phyloP scores from a whole-genome alignment of 1,140 invertebrate species.

The Coboldia fuscipes region DNA sequence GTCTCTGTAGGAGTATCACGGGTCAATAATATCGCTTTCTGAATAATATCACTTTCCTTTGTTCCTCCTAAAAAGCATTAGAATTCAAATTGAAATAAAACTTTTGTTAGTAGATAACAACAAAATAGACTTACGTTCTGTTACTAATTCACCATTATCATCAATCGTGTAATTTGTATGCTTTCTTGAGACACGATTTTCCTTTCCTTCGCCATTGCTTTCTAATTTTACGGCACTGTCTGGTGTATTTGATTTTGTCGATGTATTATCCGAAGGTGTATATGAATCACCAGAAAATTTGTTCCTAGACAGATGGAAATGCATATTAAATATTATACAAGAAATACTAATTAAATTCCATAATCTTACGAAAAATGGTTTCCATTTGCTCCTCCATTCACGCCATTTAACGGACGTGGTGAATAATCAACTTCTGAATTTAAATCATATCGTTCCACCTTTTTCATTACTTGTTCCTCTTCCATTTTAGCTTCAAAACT shows the following conservation, averaged over 20 bases:
- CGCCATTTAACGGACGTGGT: too few species aligned
- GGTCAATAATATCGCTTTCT: slow-evolving; percentile 14
- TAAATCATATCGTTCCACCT: too few species aligned
- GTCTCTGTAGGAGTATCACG: slow-evolving; percentile 13
- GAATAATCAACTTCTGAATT: too few species aligned
- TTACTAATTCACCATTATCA: slow-evolving; percentile 15
- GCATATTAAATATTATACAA: too few species aligned
- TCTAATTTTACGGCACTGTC: slow-evolving; percentile 20
- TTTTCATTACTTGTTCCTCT: too few species aligned
- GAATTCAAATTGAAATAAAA: slow-evolving; percentile 1
- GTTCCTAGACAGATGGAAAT: too few species aligned
- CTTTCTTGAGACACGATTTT: not conserved
- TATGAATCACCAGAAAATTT: slow-evolving; percentile 17
- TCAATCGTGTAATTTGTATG: slow-evolving; percentile 4
- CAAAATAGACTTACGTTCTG: slow-evolving; percentile 7
- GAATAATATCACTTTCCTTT: slow-evolving; percentile 22
- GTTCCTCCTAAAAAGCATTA: slow-evolving; percentile 12
- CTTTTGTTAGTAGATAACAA: not conserved
- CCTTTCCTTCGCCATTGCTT: slow-evolving; percentile 4
- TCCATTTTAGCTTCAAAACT: slow-evolving; percentile 33
- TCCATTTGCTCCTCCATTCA: too few species aligned
- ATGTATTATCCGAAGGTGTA: slow-evolving; percentile 20
- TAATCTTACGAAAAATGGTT: too few species aligned
- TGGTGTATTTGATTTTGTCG: slow-evolving; percentile 21
- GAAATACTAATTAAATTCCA: too few species aligned